Evolutionary conservation across 2,113 vertebrate genomes (phyloP).

Genomic region (Takifugu flavidus): DNA sequence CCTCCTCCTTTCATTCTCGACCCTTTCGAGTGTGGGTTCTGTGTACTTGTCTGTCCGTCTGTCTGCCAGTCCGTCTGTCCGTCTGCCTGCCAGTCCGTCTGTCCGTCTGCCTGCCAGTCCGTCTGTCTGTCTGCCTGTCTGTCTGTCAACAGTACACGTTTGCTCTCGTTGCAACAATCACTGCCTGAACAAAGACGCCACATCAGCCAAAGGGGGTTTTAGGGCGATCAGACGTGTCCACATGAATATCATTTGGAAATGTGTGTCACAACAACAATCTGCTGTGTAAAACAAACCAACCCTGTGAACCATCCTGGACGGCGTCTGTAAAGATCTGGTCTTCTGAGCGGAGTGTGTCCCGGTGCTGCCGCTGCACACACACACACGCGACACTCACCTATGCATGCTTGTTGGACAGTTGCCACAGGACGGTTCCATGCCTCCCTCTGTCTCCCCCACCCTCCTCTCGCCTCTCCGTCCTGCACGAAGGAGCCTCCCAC

Average conservation of each 20-base stretch:
- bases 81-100: conserved; percentile 41
- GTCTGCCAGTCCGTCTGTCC: conserved; percentile 38
- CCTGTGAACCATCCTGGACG: conserved; percentile 25
- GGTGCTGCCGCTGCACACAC: conserved; percentile 35
- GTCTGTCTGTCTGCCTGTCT: conserved; percentile 32
- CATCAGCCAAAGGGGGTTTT: conserved; percentile 50
- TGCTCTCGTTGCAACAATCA: conserved; percentile 67
- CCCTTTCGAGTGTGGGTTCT: conserved; percentile 50
- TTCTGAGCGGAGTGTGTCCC: conserved; percentile 48
- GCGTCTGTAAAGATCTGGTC: conserved; percentile 51
- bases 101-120: conserved; percentile 37
- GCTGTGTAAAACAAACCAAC: conserved; percentile 42
- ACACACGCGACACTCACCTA: conserved; percentile 61
- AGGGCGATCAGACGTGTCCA: conserved; percentile 49
- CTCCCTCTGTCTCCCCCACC: conserved; percentile 27
- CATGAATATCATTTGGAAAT: conserved; percentile 47
- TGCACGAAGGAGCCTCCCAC: conserved; percentile 64
- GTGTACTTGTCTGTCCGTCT: conserved; percentile 48
- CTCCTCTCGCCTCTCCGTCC: conserved; percentile 46
- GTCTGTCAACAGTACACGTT: conserved; percentile 57
- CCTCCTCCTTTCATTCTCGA: conserved; percentile 44
- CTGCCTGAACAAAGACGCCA: conserved; percentile 53
- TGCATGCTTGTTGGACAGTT: conserved; percentile 73
- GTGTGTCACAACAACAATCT: conserved; percentile 26
- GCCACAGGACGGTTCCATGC: conserved; percentile 52